These are phyloP conservation scores for Drosophila rufa DNA, from an alignment of 1,140 invertebrate species.

Conservation along the genomic window DNA sequence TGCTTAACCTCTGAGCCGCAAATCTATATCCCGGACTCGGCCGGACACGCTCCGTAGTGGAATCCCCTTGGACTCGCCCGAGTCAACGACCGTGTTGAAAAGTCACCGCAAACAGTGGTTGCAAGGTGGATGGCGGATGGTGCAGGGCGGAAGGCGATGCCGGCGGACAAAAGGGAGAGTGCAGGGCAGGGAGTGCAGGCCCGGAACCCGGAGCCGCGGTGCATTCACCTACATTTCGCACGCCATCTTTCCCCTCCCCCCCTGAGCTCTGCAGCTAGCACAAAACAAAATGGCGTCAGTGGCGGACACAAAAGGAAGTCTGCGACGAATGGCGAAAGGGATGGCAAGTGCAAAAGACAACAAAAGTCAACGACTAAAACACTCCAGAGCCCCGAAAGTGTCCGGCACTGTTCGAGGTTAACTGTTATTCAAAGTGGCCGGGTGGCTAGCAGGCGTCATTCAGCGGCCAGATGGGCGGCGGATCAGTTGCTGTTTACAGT, in stretches of 20 bases:
- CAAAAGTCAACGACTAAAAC: conserved; percentile 77
- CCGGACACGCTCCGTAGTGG: conserved; percentile 1
- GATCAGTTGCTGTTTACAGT: conserved; percentile 66
- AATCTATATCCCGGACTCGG: conserved; percentile 16
- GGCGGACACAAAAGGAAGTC: conserved; percentile 53
- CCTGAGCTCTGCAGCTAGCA: conserved; percentile 22
- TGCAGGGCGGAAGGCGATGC: conserved; percentile 11
- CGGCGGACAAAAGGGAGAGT: conserved; percentile 36
- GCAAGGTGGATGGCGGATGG: background rate
- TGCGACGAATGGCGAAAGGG: conserved; percentile 9
- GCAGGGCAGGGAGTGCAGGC: conserved; percentile 23
- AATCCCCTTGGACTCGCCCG: conserved; percentile 21
- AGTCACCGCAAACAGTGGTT: conserved; percentile 61
- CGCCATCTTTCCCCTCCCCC: conserved; percentile 58
- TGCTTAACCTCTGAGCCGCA: conserved; percentile 34
- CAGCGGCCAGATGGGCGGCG: conserved; percentile 18
- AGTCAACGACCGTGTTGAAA: conserved; percentile 71
- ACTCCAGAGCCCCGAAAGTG: conserved; percentile 72
- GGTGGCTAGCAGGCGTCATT: conserved; percentile 25
- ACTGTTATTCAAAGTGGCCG: conserved; percentile 34
- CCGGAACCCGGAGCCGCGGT: conserved; percentile 36
- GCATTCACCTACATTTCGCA: conserved; percentile 78
- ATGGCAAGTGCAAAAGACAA: conserved; percentile 57
- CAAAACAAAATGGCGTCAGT: conserved; percentile 72
- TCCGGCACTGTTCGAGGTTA: conserved; percentile 40